Conservation (phyloP, 2,888 invertebrate species). For the Drosophila melanocephala region DNA sequence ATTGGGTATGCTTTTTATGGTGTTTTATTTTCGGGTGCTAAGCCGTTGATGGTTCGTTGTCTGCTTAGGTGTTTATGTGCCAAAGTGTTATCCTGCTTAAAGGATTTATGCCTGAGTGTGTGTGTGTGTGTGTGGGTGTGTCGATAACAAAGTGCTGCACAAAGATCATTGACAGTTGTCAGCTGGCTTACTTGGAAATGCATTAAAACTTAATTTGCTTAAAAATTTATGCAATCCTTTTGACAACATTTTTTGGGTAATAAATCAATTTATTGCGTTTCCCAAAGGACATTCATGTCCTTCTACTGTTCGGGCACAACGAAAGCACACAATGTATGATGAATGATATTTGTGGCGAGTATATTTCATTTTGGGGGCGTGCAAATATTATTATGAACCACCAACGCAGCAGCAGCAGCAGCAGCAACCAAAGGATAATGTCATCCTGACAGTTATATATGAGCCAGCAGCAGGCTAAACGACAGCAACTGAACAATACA, state of each 20-base stretch:
- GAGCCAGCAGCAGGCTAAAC: slow-evolving; percentile 4
- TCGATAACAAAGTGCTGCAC: slow-evolving; percentile 32
- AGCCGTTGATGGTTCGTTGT: slow-evolving; percentile 51
- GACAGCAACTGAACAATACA: slow-evolving; percentile 7
- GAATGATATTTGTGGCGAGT: slow-evolving; percentile 70
- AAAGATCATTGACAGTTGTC: slow-evolving; percentile 39
- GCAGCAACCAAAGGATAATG: slow-evolving; percentile 52
- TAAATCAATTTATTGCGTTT: slow-evolving; percentile 66
- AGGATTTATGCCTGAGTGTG: slow-evolving; percentile 38
- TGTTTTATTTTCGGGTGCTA: slow-evolving; percentile 50
- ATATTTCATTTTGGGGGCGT: slow-evolving; percentile 59
- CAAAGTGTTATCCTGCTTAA: slow-evolving; percentile 65
- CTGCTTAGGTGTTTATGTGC: slow-evolving; percentile 74
- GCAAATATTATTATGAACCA: slow-evolving; percentile 70
- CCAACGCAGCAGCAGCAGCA: slow-evolving; percentile 5
- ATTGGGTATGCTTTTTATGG: slow-evolving; percentile 55
- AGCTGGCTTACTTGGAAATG: slow-evolving; percentile 39
- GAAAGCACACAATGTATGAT: slow-evolving; percentile 56
- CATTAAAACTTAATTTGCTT: slow-evolving; percentile 55
- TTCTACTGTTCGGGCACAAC: slow-evolving; percentile 9
- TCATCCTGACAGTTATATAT: slow-evolving; percentile 51
- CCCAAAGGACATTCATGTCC: slow-evolving; percentile 24
- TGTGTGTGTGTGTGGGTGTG: slow-evolving; percentile 37
- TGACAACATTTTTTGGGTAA: slow-evolving; percentile 43
- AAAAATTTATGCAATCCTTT: slow-evolving; percentile 62